A percentile compares a stretch with the other conserved stretches of the same genome.
Evolutionary conservation across 1,140 invertebrate species (phyloP).

Genomic region (Drosophila sproati): DNA sequence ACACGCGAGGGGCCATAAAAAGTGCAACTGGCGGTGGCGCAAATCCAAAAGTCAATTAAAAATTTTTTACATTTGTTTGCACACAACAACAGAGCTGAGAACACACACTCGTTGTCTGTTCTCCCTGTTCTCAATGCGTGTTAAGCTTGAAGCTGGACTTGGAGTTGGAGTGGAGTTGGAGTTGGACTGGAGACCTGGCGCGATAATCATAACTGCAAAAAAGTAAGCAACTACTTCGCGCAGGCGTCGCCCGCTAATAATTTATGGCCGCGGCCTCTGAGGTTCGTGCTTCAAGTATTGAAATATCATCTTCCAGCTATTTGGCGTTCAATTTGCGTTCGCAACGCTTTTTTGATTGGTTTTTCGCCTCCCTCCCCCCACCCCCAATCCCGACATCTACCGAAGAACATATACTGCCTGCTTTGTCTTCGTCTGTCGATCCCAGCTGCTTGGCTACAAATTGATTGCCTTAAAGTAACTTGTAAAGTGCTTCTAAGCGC

Average conservation of each 20-base stretch:
- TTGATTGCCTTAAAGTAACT: slow-evolving; percentile 83
- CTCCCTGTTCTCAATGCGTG: background rate
- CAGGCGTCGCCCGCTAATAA: slow-evolving; percentile 77
- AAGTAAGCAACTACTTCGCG: slow-evolving; percentile 77
- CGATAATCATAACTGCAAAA: slow-evolving; percentile 83
- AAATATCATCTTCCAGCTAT: slow-evolving; percentile 80
- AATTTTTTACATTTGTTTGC: slow-evolving; percentile 83
- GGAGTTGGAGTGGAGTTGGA: background rate
- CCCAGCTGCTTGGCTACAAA: slow-evolving; percentile 61
- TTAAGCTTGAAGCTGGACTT: too few species aligned
- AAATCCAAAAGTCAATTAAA: slow-evolving; percentile 83
- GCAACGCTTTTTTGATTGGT: slow-evolving; percentile 83
- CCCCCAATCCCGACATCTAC: background rate
- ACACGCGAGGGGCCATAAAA: slow-evolving; percentile 80
- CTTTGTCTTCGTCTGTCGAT: background rate
- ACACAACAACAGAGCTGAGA: slow-evolving; percentile 44
- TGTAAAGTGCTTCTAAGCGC: slow-evolving; percentile 76
- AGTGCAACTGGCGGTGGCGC: slow-evolving; percentile 73
- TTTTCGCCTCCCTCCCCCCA: slow-evolving; percentile 52
- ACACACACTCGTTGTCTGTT: background rate
- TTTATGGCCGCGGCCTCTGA: slow-evolving; percentile 61
- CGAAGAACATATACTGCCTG: background rate
- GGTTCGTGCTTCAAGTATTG: slow-evolving; percentile 57
- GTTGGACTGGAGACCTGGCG: slow-evolving; percentile 47
- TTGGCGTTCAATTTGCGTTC: slow-evolving; percentile 83